Evolutionary conservation across 1,140 invertebrate species (phyloP), one percentile per base, ranked within the genome.

Genomic region (Armadillidium nasatum): DNA sequence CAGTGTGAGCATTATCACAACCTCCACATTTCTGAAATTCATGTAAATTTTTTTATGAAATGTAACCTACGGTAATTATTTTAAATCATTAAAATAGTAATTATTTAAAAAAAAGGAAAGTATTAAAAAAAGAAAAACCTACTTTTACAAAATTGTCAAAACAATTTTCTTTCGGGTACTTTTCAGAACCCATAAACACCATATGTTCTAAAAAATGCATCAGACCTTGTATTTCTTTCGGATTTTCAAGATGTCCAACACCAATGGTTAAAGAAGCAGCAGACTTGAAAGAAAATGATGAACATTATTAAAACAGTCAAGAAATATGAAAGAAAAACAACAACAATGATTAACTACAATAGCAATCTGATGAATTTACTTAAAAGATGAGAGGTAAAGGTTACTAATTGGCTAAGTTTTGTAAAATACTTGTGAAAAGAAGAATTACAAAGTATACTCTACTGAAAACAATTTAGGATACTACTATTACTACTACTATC

Each of bases 151-250:
- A 81, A 66, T 77, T 73, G 73, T 81, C 80, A 74, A 81, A 98
- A 77, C 94, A 93, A 86, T 98, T 98, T 85, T 97, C 93, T 82
- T 91, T 87, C 44, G 96, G 96, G 88, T 97, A 99, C 86, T 96
- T 97, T 82, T 94, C 87, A 22, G 87, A 97, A 10, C 96, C 96
- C 70, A 98, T 85, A 84, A 98, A 99, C 2, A 99, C 87, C 96
- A 99, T 98, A 83, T 99, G 96, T 84, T 99, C 96, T 84, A 94
- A 96, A 84, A 99, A 98, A 84, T 98, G 96, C 22, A 96, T 96
- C 73, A 98, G 85, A 0, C 96, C 96, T 3, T 93, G 94, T 9
- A 98, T 82, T 71, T 94, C 89, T 44, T 88, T 86, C 0, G 96
- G 95, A 86, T 99, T 96, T 82, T 89, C 92, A 86, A 98, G 89